Base-by-base conservation (phyloP, 2,888 invertebrate species). In the Neocrepidodera transversa region DNA sequence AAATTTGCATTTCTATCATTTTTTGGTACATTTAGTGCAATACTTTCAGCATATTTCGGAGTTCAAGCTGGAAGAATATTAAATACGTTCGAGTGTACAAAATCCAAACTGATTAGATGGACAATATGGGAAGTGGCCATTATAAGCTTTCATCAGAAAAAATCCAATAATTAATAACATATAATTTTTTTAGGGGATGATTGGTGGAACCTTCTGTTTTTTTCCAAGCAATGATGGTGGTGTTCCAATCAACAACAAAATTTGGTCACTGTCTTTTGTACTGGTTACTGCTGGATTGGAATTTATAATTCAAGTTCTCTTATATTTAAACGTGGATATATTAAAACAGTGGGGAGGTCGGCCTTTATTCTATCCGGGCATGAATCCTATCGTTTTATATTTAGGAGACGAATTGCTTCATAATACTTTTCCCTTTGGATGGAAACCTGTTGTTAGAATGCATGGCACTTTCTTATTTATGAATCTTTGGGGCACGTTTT, bases 191-290 rank as follows among this genome's bases (percentile, higher is more conserved):
- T 40, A 89, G 89, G 76, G 86, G 78, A 66, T 86, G 2, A 38
- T 83, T 32, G 91, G 88, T 35, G 88, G 87, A 4, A 77, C 82
- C 4, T 81, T 93, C 1, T 90, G 89, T 74, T 76, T 82, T 70
- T 90, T 88, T 79, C 82, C 85, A 0, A 83, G 85, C 77, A 86
- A 90, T 76, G 86, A 83, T 10, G 93, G 93, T 0, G 78, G 84
- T 1, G 90, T 95, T 52, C 94, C 94, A 0, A 75, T 95, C 42
- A 94, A 92, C 80, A 95, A 95, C 81, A 91, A 91, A 74, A 83
- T 95, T 43, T 93, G 93, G 93, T 91, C 92, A 0, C 75, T 92
- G 4, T 92, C 92, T 0, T 93, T 85, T 78, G 87, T 88, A 51
- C 79, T 91, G 11, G 84, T 86, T 14, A 84, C 89, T 2, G 83